phyloP scores from a whole-genome alignment of 2,888 invertebrate genomes.

The Himalopsyche tibetana region DNA sequence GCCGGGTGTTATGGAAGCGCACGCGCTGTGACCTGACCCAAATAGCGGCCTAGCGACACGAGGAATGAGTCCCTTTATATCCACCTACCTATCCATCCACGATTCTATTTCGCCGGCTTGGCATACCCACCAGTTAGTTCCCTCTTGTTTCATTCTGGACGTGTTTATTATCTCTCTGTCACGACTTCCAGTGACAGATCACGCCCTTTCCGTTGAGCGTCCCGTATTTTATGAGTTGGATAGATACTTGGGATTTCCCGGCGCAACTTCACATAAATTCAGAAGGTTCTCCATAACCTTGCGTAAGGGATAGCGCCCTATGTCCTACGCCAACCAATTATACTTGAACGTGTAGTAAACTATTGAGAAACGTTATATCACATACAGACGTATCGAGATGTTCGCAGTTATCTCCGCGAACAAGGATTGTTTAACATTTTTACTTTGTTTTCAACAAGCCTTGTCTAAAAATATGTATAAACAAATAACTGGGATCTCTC shows the following conservation, averaged over 20 bases:
- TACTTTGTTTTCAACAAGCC: no score
- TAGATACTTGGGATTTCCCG: neutral
- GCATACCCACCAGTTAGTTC: neutral
- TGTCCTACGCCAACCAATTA: no score
- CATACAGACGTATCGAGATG: no score
- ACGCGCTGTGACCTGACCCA: conserved; percentile 63
- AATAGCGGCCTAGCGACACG: conserved; percentile 43
- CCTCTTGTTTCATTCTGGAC: neutral
- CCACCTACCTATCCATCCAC: neutral
- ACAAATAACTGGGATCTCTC: no score
- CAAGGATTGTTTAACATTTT: no score
- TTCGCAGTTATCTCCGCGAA: no score
- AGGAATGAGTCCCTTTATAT: conserved; percentile 20
- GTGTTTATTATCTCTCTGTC: neutral
- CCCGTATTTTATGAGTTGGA: neutral
- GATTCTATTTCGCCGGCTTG: neutral
- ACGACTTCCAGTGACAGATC: conserved; percentile 3
- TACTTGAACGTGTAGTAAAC: no score
- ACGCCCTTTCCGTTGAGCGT: neutral
- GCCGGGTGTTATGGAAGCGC: conserved; percentile 45
- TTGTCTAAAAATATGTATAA: no score
- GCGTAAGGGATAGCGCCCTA: neutral
- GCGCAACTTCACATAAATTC: neutral
- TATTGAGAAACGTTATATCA: no score
- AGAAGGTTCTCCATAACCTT: neutral